Evolutionary conservation across 2,797 vertebrate genomes (phyloP), one percentile per base, ranked within the genome.

Genomic region (Bovichtus variegatus): DNA sequence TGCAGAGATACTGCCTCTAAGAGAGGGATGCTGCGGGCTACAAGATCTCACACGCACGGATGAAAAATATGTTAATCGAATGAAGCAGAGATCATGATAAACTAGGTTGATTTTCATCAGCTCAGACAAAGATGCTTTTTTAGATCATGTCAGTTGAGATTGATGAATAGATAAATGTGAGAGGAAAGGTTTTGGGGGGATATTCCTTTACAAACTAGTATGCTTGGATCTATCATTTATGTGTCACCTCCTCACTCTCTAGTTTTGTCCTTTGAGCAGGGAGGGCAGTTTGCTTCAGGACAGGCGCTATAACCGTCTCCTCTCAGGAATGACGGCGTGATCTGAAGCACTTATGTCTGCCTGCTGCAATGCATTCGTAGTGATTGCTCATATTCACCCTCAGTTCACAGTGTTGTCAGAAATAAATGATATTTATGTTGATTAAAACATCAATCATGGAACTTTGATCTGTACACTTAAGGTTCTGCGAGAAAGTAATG

Each of bases 231-330:
- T 68, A 3, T 60, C 27, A 71, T 76, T 29, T 65, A 49, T 65
- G 34, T 75, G 23, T 75, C 58, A 58, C 64, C 57, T 31, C 51
- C n/a, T 75, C 53, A 67, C 49, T 29, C 34, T 70, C 59, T 38
- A 6, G 60, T 15, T 67, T 31, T 74, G 67, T 63, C 70, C 59
- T 76, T 80, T 38, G 29, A n/a, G 38, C 31, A 27, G 21, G 29
- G 19, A 19, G 44, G 27, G 53, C 67, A 78, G 78, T 79, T 87
- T 85, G 76, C 40, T 71, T 80, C 51, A 88, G 84, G 76, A 79
- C 85, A 85, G 40, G 34, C 5, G 34, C 60, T 82, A 76, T 78
- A 74, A 84, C 41, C 3, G 80, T 85, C 71, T 86, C 49, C 65
- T 64, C 72, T 68, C 59, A 71, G 75, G 66, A 83, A 74, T 67